Conservation (phyloP, 2,888 invertebrate genomes). For the Apodemia hepburni region DNA sequence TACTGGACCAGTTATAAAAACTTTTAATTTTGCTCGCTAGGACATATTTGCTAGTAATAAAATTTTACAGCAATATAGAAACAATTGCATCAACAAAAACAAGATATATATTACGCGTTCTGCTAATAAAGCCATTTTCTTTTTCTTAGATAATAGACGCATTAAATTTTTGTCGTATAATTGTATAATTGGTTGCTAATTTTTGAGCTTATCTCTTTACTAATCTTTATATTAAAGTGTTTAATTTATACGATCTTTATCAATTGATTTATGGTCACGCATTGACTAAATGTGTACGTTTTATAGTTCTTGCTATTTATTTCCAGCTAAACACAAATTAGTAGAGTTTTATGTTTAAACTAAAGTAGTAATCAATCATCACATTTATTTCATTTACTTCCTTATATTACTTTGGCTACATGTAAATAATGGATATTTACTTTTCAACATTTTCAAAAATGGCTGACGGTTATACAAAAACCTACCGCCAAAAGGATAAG, state of each 20-base stretch:
- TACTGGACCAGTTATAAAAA: too few species aligned
- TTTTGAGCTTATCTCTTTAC: conserved; percentile 42
- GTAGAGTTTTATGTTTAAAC: background rate
- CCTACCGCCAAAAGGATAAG: too few species aligned
- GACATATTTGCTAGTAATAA: conserved; percentile 21
- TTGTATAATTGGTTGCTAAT: conserved; percentile 53
- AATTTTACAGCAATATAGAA: conserved; percentile 32
- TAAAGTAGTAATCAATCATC: too few species aligned
- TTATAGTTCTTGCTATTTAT: conserved; percentile 5
- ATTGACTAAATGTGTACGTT: conserved; percentile 21
- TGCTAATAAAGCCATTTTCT: conserved; percentile 55
- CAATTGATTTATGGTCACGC: conserved; percentile 45
- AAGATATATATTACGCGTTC: conserved; percentile 43
- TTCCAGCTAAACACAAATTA: background rate
- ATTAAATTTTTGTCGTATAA: conserved; percentile 42
- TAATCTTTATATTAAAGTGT: conserved; percentile 28
- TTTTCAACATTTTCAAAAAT: too few species aligned
- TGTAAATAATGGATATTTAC: too few species aligned
- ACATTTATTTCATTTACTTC: too few species aligned
- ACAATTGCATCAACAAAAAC: conserved; percentile 40
- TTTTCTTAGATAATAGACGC: conserved; percentile 44
- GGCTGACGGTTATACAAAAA: too few species aligned
- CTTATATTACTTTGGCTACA: too few species aligned
- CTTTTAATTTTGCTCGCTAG: too few species aligned
- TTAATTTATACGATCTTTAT: conserved; percentile 45